phyloP scores from a whole-genome alignment of 2,888 invertebrate genomes.

The Eudemis profundana region DNA sequence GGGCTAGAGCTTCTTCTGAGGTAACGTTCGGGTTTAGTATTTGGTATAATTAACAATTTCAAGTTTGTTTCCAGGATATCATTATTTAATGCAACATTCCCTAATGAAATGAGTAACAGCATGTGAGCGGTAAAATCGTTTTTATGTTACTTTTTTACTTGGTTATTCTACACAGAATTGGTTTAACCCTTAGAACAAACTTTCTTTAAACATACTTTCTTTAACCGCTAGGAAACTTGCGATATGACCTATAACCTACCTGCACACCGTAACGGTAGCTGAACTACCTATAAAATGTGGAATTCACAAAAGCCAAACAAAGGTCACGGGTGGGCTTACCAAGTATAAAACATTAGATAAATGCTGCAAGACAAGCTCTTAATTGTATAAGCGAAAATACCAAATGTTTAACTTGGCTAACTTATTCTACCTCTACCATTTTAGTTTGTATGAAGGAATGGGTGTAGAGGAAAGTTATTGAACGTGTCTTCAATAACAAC shows the following conservation, averaged over 20 bases:
- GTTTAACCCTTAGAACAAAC: too few relatives aligned
- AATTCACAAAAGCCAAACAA: not conserved
- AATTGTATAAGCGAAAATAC: conserved; percentile 10
- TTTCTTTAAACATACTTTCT: too few relatives aligned
- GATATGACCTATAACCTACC: not conserved
- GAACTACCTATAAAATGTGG: not conserved
- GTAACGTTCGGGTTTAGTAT: conserved; percentile 12
- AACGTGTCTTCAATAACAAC: too few relatives aligned
- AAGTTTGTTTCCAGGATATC: conserved; percentile 13
- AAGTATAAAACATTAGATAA: conserved; percentile 12
- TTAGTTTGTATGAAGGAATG: not conserved
- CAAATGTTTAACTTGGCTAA: conserved; percentile 2
- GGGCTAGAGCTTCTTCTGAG: conserved; percentile 21
- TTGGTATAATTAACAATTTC: conserved; percentile 4
- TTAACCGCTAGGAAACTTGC: too few relatives aligned
- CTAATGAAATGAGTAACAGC: not conserved
- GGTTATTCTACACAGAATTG: too few relatives aligned
- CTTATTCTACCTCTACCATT: not conserved
- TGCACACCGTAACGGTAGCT: not conserved
- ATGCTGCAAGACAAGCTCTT: conserved; percentile 4
- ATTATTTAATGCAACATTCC: not conserved
- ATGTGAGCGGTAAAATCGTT: not conserved
- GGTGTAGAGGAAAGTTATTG: too few relatives aligned
- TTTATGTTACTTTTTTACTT: not conserved
- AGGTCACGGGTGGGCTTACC: conserved; percentile 8